These are phyloP conservation scores for Sitobion miscanthi DNA, from an alignment of 1,140 invertebrate genomes.

Conservation along the genomic window DNA sequence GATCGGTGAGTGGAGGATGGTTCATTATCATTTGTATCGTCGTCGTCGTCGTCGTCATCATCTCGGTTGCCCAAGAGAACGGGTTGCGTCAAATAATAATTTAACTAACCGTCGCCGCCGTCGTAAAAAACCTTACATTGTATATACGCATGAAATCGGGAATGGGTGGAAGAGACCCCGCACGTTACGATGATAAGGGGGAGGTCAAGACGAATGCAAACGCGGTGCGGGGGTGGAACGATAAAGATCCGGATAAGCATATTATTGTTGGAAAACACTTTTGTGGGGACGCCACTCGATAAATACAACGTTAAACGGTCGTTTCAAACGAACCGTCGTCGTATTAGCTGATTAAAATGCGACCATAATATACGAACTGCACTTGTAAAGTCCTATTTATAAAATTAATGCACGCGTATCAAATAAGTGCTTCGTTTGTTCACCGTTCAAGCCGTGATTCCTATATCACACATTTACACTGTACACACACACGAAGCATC, in stretches of 20 bases:
- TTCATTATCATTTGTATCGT: slow-evolving; percentile 29
- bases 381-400: not conserved
- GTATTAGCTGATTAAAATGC: not conserved
- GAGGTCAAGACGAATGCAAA: not conserved
- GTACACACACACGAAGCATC: not conserved
- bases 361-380: not conserved
- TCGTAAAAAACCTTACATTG: slow-evolving; percentile 18
- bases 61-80: not conserved
- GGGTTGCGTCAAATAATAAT: slow-evolving; percentile 30
- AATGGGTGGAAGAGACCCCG: not conserved
- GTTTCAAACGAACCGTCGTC: not conserved
- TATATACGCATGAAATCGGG: not conserved
- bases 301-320: slow-evolving; percentile 11
- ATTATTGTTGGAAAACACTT: not conserved
- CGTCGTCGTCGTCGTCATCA: not conserved
- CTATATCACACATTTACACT: too few relatives aligned
- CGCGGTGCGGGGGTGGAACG: not conserved
- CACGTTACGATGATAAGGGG: not conserved
- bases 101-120: slow-evolving; percentile 5
- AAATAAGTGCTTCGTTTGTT: not conserved
- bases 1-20: not conserved
- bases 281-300: not conserved
- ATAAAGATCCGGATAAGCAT: not conserved
- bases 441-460: too few relatives aligned
- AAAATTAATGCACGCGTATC: not conserved